A percentile compares a stretch with the other conserved stretches of the same genome.
phyloP scores from a whole-genome alignment of 2,113 vertebrate genomes.

The Myiagra hebetior region DNA sequence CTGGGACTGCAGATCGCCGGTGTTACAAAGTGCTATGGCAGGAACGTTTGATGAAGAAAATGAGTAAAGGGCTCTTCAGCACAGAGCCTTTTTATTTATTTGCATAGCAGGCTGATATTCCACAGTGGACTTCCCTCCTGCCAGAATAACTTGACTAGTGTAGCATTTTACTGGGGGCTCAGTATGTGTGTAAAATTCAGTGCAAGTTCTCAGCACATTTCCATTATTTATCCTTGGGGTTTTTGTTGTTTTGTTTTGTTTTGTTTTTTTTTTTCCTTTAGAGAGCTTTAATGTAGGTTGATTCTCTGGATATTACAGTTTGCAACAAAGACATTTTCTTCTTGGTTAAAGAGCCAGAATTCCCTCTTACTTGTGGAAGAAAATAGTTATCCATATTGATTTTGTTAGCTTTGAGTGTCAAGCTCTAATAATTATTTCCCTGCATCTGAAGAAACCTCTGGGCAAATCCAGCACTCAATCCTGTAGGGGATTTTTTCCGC shows the following conservation, averaged over 20 bases:
- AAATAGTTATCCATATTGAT: slow-evolving; percentile 46
- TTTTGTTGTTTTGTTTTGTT: no score
- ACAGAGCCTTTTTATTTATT: neutral
- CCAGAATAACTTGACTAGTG: neutral
- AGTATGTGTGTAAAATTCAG: neutral
- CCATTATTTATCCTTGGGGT: neutral
- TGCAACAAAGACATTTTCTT: neutral
- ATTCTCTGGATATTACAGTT: neutral
- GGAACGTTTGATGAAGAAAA: neutral
- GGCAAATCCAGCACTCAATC: slow-evolving; percentile 11
- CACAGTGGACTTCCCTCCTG: neutral
- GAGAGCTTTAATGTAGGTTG: neutral
- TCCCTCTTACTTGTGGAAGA: neutral
- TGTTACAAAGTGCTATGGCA: neutral
- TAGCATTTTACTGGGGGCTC: neutral
- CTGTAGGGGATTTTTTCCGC: slow-evolving; percentile 6
- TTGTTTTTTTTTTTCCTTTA: neutral
- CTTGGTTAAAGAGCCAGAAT: neutral
- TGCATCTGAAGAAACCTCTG: slow-evolving; percentile 38
- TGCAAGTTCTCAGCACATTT: neutral
- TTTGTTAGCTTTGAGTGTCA: slow-evolving; percentile 7
- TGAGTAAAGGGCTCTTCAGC: neutral
- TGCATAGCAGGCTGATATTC: neutral
- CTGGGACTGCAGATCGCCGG: fast-evolving
- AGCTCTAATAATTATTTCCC: slow-evolving; percentile 54